These are phyloP conservation scores for Caenorhabditis briggsae DNA, from an alignment of 1,140 invertebrate species.

Conservation along the genomic window DNA sequence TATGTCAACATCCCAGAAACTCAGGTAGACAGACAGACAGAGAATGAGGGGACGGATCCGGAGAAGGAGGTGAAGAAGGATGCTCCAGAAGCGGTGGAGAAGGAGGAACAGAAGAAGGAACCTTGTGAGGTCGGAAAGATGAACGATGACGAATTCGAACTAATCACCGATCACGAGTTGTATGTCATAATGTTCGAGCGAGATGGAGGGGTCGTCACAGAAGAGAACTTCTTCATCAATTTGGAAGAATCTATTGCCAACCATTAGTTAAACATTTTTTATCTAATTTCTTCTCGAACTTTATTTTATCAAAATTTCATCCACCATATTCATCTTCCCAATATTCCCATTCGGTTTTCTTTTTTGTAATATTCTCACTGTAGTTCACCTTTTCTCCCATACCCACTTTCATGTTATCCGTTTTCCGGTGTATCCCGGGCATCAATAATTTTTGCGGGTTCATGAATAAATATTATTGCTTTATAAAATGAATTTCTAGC, in stretches of 20 bases:
- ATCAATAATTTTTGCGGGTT: too few relatives aligned
- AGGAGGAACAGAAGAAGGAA: neutral
- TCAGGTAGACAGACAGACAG: neutral
- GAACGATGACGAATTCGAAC: neutral
- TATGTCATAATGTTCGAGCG: constrained; percentile 10
- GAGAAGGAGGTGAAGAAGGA: neutral
- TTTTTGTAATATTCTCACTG: too few relatives aligned
- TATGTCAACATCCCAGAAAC: neutral
- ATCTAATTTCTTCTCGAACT: neutral
- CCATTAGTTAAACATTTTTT: neutral
- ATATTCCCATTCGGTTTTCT: neutral
- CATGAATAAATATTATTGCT: too few relatives aligned
- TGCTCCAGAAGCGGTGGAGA: neutral
- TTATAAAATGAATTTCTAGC: too few relatives aligned
- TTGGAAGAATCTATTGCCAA: neutral
- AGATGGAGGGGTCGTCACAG: neutral
- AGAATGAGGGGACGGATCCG: neutral
- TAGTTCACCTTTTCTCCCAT: too few relatives aligned
- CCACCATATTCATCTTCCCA: neutral
- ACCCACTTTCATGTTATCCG: too few relatives aligned
- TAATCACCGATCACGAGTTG: neutral
- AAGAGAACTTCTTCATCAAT: constrained; percentile 12
- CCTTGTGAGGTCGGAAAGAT: neutral
- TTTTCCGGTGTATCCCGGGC: too few relatives aligned
- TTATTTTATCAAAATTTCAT: neutral